Evolutionary conservation across 2,888 invertebrate genomes (phyloP).

Genomic region (Acanthosoma haemorrhoidale): DNA sequence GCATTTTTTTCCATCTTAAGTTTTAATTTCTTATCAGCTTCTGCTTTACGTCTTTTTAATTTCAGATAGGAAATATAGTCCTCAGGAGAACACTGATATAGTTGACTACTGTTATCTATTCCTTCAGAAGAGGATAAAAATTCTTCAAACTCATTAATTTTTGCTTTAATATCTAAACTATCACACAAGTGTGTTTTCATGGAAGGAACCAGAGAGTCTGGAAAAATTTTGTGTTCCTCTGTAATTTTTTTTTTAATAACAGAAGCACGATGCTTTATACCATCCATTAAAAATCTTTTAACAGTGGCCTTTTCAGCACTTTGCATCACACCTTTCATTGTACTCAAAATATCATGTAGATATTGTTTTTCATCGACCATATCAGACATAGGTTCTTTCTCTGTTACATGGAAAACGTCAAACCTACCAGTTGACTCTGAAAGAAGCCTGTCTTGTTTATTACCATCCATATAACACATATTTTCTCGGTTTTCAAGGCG

Average conservation of each 20-base stretch:
- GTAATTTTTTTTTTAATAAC: neutral
- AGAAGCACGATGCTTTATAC: neutral
- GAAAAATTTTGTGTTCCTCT: too few relatives aligned
- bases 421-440: constrained; percentile 25
- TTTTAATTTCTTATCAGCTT: constrained; percentile 50
- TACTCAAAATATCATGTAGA: neutral
- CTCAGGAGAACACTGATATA: constrained; percentile 43
- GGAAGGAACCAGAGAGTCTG: neutral
- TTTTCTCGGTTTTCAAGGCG: constrained; percentile 34
- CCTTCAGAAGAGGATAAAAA: neutral
- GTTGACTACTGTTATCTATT: neutral
- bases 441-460: constrained; percentile 28
- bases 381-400: neutral
- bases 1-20: constrained; percentile 51
- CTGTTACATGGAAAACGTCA: constrained; percentile 12
- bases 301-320: neutral
- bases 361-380: constrained; percentile 11
- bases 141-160: constrained; percentile 8
- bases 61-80: constrained; percentile 52
- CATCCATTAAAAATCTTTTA: neutral
- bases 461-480: constrained; percentile 28
- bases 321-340: neutral
- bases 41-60: constrained; percentile 48
- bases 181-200: too few relatives aligned
- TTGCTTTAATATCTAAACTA: neutral